phyloP scores from a whole-genome alignment of 1,140 invertebrate species.

The Carcinoscorpius rotundicauda region DNA sequence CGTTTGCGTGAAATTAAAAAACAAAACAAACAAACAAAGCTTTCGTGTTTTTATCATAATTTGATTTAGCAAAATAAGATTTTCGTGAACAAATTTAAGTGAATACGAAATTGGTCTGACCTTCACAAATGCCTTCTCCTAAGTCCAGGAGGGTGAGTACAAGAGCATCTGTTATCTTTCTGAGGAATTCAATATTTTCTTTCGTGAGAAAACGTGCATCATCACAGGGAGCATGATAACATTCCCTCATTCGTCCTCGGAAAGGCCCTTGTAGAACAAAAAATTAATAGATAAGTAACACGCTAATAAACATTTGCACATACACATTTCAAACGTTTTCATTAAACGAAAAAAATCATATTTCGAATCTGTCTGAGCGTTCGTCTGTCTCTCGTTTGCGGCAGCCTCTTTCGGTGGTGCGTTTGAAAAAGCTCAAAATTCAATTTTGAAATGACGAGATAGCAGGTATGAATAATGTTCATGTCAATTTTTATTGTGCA shows the following conservation, averaged over 20 bases:
- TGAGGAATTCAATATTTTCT: slow-evolving; percentile 25
- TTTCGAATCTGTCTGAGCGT: no score
- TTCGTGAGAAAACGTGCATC: slow-evolving; percentile 18
- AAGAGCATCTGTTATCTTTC: slow-evolving; percentile 24
- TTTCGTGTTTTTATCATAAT: no score
- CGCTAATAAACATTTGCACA: slow-evolving; percentile 5
- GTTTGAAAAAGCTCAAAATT: no score
- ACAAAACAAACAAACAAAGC: no score
- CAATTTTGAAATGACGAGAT: no score
- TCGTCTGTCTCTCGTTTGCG: no score
- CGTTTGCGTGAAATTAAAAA: no score
- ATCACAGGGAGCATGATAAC: slow-evolving; percentile 36
- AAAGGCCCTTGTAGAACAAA: slow-evolving; percentile 30
- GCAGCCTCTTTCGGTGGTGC: no score
- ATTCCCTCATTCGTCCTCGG: slow-evolving; percentile 33
- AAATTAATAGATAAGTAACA: neutral
- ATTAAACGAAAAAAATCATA: neutral
- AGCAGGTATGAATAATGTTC: no score
- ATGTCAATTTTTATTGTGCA: no score
- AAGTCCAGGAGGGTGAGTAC: slow-evolving; percentile 24
- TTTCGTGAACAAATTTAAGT: no score
- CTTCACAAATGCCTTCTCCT: slow-evolving; percentile 13
- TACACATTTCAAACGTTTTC: slow-evolving; percentile 2
- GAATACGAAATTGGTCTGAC: neutral
- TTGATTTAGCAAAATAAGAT: no score